Conservation (phyloP, 2,888 invertebrate species). For the Hypolimnas misippus region DNA sequence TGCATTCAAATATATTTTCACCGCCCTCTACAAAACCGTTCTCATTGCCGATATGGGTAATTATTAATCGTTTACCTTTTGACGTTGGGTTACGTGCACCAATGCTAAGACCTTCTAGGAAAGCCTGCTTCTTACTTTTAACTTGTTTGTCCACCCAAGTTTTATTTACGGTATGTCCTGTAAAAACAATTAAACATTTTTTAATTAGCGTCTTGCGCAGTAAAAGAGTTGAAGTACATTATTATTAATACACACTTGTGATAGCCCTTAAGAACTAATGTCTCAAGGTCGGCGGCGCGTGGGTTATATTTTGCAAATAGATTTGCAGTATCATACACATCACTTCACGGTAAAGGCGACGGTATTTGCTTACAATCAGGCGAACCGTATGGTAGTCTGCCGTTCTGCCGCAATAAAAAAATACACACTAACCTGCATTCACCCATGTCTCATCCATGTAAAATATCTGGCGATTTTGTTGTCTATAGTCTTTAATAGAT, state of each 20-base stretch:
- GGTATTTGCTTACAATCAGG: neutral
- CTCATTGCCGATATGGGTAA: slow-evolving; percentile 10
- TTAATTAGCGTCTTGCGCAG: no score
- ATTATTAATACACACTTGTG: no score
- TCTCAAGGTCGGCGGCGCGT: no score
- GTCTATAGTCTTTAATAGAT: neutral
- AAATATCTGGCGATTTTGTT: neutral
- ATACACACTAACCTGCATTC: neutral
- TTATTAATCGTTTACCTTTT: slow-evolving; percentile 13
- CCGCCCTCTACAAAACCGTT: slow-evolving; percentile 12
- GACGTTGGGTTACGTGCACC: slow-evolving; percentile 10
- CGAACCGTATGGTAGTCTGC: neutral
- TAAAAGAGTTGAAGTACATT: neutral
- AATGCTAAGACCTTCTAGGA: slow-evolving; percentile 7
- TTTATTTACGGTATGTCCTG: neutral
- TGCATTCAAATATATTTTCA: neutral
- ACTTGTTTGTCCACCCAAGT: neutral
- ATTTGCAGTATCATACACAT: neutral
- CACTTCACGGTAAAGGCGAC: neutral
- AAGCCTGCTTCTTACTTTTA: neutral
- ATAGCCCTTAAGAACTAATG: no score
- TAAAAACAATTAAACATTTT: neutral
- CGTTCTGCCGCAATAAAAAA: neutral
- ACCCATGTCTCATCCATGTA: slow-evolving; percentile 3
- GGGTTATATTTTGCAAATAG: no score